A percentile compares a stretch with the other conserved stretches of the same genome.
Evolutionary conservation across 1,140 invertebrate species (phyloP).

Genomic region (Eurosta solidaginis): DNA sequence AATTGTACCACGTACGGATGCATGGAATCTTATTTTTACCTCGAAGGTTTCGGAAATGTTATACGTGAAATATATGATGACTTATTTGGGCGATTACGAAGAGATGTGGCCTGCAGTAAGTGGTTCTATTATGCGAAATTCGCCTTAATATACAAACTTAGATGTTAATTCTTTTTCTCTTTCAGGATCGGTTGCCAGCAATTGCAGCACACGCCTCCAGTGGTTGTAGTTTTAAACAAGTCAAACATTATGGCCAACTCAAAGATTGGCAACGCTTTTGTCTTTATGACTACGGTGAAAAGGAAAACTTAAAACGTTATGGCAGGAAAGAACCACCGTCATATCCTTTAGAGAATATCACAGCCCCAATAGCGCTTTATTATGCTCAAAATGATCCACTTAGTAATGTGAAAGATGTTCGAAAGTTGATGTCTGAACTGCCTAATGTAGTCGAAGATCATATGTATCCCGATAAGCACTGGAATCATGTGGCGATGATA

Average conservation of each 20-base stretch:
- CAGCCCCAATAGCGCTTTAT: slow-evolving; percentile 69
- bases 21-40: slow-evolving; percentile 35
- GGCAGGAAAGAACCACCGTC: slow-evolving; percentile 60
- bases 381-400: slow-evolving; percentile 75
- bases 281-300: slow-evolving; percentile 43
- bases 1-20: slow-evolving; percentile 35
- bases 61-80: slow-evolving; percentile 36
- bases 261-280: slow-evolving; percentile 41
- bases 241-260: slow-evolving; percentile 44
- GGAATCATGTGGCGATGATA: slow-evolving; percentile 67
- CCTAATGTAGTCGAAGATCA: slow-evolving; percentile 59
- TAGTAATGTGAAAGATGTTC: slow-evolving; percentile 64
- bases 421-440: slow-evolving; percentile 63
- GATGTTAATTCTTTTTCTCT: not conserved
- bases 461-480: slow-evolving; percentile 57
- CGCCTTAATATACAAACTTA: not conserved
- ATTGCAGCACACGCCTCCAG: slow-evolving; percentile 43
- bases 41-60: slow-evolving; percentile 33
- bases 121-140: not conserved
- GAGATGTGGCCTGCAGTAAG: slow-evolving; percentile 42
- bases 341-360: slow-evolving; percentile 66
- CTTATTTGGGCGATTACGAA: slow-evolving; percentile 38
- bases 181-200: slow-evolving; percentile 44
- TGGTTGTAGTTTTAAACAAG: slow-evolving; percentile 41
- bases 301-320: slow-evolving; percentile 61